Percentiles rank a stretch among this genome's conserved stretches.
These are phyloP conservation scores for Saturnia pavonia DNA, from an alignment of 2,888 invertebrate genomes.

Conservation along the genomic window DNA sequence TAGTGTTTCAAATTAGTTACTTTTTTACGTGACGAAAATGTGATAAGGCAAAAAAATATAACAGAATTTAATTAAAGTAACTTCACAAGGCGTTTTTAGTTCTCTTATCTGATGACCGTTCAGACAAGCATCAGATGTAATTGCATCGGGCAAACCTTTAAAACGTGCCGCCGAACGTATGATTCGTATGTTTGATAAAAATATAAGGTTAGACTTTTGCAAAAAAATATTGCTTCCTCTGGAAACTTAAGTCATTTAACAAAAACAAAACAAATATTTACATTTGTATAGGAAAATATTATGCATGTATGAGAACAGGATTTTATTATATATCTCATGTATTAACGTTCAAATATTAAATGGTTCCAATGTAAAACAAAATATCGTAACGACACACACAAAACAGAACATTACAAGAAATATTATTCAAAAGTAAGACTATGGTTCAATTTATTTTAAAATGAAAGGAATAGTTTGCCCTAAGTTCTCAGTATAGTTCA, in stretches of 20 bases:
- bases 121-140: slow-evolving; percentile 71
- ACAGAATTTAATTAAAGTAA: slow-evolving; percentile 71
- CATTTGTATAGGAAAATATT: neutral
- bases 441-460: neutral
- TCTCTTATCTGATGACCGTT: slow-evolving; percentile 69
- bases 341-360: slow-evolving; percentile 22
- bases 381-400: slow-evolving; percentile 30
- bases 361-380: slow-evolving; percentile 28
- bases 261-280: neutral
- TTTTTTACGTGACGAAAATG: slow-evolving; percentile 47
- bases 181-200: slow-evolving; percentile 29
- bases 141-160: slow-evolving; percentile 63
- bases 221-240: slow-evolving; percentile 13
- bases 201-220: slow-evolving; percentile 1
- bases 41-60: slow-evolving; percentile 56
- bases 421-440: neutral
- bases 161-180: slow-evolving; percentile 61
- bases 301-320: neutral
- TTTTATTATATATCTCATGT: neutral
- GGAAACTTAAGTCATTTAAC: neutral
- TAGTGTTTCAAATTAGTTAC: slow-evolving; percentile 49
- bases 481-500: slow-evolving; percentile 38
- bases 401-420: slow-evolving; percentile 34
- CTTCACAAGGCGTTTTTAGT: slow-evolving; percentile 61
- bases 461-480: neutral